Evolutionary conservation across 2,113 vertebrate genomes (phyloP).

Genomic region (Talpa occidentalis): DNA sequence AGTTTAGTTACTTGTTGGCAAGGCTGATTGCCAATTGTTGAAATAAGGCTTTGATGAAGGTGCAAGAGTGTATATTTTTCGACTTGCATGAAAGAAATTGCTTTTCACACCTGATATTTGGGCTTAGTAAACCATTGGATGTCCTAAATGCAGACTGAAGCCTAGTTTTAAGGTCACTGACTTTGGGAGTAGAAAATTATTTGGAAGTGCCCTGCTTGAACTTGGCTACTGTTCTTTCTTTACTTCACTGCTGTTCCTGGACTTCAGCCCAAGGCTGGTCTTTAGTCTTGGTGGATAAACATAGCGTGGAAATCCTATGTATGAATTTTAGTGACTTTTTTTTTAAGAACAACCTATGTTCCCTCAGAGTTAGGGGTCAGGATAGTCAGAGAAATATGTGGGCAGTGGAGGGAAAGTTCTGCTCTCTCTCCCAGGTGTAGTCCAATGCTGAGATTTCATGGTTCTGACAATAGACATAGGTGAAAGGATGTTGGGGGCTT

Average conservation of each 20-base stretch:
- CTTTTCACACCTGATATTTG: neutral
- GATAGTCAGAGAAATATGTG: neutral
- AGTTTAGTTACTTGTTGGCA: neutral
- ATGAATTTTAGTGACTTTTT: neutral
- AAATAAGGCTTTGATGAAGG: conserved; percentile 20
- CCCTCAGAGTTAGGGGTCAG: neutral
- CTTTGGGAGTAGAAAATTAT: neutral
- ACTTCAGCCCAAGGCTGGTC: neutral
- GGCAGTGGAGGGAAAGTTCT: neutral
- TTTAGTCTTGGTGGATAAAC: neutral
- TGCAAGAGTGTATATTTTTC: neutral
- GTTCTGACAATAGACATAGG: neutral
- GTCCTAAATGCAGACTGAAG: neutral
- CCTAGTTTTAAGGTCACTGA: neutral
- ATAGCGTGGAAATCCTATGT: neutral
- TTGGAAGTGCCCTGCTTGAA: neutral
- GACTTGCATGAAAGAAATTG: neutral
- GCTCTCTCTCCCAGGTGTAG: neutral
- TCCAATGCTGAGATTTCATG: neutral
- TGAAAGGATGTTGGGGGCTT: conserved; percentile 28
- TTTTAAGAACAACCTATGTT: neutral
- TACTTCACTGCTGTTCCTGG: neutral
- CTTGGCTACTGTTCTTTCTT: neutral
- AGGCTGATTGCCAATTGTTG: neutral
- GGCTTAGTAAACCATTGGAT: neutral